Base-by-base conservation (phyloP, 2,113 vertebrate genomes). In the Turdus rufiventris region DNA sequence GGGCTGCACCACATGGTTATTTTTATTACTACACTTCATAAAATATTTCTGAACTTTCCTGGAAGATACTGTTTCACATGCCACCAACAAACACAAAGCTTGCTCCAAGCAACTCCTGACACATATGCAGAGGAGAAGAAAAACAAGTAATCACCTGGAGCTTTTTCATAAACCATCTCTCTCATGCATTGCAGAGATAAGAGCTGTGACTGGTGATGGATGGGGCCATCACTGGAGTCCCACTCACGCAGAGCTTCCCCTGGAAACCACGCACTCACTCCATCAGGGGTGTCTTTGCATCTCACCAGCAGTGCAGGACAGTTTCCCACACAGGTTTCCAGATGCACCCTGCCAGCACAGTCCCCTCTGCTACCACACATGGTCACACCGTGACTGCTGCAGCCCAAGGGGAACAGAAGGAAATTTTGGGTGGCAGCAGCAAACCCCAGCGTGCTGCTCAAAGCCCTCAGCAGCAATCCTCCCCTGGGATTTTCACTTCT, bases 1-100 rank as follows among this genome's bases (percentile, higher is more conserved):
- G 60, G 85, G 82, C 78, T 40, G 26, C 40, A 54, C 90, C 94
- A 91, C 88, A 84, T 90, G 67, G 82, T 88, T 95, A 67, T 85
- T 96, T 96, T 95, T 96, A 95, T 93, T 90, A 53, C 75, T 83
- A 53, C 85, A 93, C 95, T 96, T 95, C 94, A 93, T 94, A 94
- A 97, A 96, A 87, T 88, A 95, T 91, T 95, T 73, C 87, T 93
- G 63, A 90, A 74, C 63, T 88, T 94, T 90, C 82, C 94, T 91
- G 82, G 77, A 93, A 94, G 78, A 95, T 88, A 73, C 54, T 56
- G 72, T 88, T 96, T 95, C 91, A 81, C 89, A 85, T 90, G 63
- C 94, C 91, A 96, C 94, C 93, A 95, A 50, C 84, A 94, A 72
- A 89, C 77, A 86, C 24, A 73, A 40, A 60, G 74, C 63, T 92